Base-by-base conservation (phyloP, 2,888 invertebrate species). In the Hipparchia semele region DNA sequence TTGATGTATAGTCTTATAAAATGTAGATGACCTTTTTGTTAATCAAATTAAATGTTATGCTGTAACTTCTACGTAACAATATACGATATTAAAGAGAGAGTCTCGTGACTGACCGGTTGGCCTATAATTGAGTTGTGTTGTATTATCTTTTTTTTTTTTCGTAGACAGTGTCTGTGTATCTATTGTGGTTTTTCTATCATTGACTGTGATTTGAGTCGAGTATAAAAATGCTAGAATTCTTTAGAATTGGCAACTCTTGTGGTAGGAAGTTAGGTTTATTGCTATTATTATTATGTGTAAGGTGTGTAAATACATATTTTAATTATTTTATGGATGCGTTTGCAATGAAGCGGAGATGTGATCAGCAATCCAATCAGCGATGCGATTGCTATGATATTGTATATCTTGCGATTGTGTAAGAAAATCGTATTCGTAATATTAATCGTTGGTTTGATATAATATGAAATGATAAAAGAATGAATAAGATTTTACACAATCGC, bases 201-300 rank as follows among this genome's bases (percentile, higher is more conserved):
- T 58, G 13, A 13, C 13, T 13, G 8, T 8, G 6, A n/a, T 54
- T 58, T 23, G 58, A 23, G 23, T 3, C 8, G 23, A 8, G 8
- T 58, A 23, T 23, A 3, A 58, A 23, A 23, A 23, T 58, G 58
- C 23, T 13, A 58, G 23, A 58, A 58, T 58, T 2, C 23, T 8
- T 23, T 7, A 23, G 58, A 58, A 58, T 58, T 58, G 58, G 58
- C 58, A 4, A 58, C 58, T 13, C 58, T 58, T 58, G 58, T 58
- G 58, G 58, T 8, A 23, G 58, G 58, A 3, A 23, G 58, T 39
- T 58, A 58, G 23, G 56, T 56, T 58, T 58, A 23, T 23, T 23
- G 8, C 2, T 8, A 7, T 56, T 56, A 54, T 54, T 54, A 54
- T 54, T 23, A 3, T 58, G 23, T 56, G 13, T 58, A 49, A 49